Evolutionary conservation across 1,140 invertebrate genomes (phyloP).

Genomic region (Drosophila melanica): DNA sequence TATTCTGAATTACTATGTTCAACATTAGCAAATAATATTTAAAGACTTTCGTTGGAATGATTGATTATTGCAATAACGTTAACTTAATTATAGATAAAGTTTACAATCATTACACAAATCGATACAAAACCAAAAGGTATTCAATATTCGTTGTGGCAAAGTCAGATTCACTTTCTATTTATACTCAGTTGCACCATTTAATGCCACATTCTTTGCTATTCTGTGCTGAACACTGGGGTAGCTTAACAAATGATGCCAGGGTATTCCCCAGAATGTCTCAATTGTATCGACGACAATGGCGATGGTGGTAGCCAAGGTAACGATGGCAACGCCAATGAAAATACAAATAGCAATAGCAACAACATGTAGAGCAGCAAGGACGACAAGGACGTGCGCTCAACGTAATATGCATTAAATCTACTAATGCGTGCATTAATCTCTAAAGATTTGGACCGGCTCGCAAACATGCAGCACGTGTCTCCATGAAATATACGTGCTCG

Average conservation of each 20-base stretch:
- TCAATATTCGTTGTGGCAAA: background rate
- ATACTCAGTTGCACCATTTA: background rate
- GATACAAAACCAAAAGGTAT: background rate
- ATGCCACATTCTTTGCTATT: constrained; percentile 3
- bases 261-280: constrained; percentile 81
- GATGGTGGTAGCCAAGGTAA: constrained; percentile 58
- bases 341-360: constrained; percentile 29
- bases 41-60: too few relatives aligned
- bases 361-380: constrained; percentile 1
- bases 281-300: constrained; percentile 51
- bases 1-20: too few relatives aligned
- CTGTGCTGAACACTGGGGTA: background rate
- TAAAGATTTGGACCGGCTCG: constrained; percentile 61
- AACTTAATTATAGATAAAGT: too few relatives aligned
- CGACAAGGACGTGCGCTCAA: constrained; percentile 32
- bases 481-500: constrained; percentile 77
- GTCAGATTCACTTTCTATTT: background rate
- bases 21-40: too few relatives aligned
- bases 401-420: constrained; percentile 83
- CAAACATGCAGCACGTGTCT: constrained; percentile 76
- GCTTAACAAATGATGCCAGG: constrained; percentile 49
- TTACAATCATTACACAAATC: too few relatives aligned
- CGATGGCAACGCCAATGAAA: constrained; percentile 18
- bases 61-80: too few relatives aligned
- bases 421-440: constrained; percentile 84